Conservation (phyloP, 2,113 vertebrate species). For the Otolemur garnettii region DNA sequence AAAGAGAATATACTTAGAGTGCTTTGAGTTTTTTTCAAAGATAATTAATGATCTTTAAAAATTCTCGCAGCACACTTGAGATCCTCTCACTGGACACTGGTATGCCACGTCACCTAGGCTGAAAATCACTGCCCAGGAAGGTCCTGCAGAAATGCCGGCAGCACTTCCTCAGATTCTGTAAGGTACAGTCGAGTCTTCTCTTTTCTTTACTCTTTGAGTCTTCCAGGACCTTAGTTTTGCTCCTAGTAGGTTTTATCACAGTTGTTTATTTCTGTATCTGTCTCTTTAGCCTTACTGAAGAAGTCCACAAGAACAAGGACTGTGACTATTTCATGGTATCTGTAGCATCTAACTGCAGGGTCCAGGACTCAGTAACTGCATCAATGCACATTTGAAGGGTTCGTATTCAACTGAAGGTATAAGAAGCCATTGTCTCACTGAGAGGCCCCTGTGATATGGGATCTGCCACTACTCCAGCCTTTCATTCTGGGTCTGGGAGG, state of each 20-base stretch:
- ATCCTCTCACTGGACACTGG: too few relatives aligned
- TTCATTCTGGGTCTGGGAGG: neutral
- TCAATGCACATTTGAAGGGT: neutral
- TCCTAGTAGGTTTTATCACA: neutral
- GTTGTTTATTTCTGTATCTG: slow-evolving; percentile 8
- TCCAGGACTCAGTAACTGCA: neutral
- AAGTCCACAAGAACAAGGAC: neutral
- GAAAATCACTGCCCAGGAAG: neutral
- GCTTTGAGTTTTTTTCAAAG: too few relatives aligned
- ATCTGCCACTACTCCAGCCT: neutral
- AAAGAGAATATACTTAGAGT: too few relatives aligned
- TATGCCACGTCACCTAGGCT: too few relatives aligned
- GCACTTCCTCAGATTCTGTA: neutral
- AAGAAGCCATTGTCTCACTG: neutral
- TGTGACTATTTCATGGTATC: neutral
- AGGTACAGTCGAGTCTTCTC: neutral
- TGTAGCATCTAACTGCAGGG: neutral
- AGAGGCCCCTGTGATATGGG: neutral
- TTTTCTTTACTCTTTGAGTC: neutral
- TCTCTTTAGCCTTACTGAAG: neutral
- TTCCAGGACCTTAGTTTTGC: neutral
- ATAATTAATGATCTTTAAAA: too few relatives aligned
- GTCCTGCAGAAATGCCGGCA: neutral
- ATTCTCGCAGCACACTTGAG: too few relatives aligned
- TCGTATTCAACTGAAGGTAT: neutral